Evolutionary conservation across 1,140 invertebrate species (phyloP), one percentile per base, ranked within the genome.

Genomic region (Drosophila nannoptera): DNA sequence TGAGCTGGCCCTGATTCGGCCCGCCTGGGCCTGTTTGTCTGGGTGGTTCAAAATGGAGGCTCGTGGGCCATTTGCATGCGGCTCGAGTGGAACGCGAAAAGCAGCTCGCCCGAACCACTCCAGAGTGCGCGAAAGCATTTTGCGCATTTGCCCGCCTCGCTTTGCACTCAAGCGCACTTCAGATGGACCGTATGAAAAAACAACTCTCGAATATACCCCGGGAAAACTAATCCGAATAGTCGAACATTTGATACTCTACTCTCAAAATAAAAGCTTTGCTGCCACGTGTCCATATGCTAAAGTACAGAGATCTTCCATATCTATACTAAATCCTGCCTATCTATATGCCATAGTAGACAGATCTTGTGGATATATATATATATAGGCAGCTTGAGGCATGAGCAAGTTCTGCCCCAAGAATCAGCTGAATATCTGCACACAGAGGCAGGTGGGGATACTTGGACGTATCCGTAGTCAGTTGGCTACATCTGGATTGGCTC

Each of bases 131-230:
- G 38, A 55, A 50, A 68, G 66, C 59, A 61, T 72, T 72, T 72
- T 72, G 69, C 69, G 58, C 69, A 72, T 72, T 72, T 72, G 43
- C 43, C 64, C 40, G 69, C 64, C 65, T 56, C 78, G 77, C 73
- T 80, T 80, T 72, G 64, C 68, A 55, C 68, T 78, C 38, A 74
- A 74, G 78, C 64, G 66, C 78, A 32, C 68, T 56, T 56, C 54
- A 56, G 2, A 35, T 16, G n/a, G 29, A 22, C 31, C 7, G 7
- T 46, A 46, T 22, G 11, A 43, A 32, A 9, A 16, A 14, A 43
- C 33, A 43, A 11, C 43, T 6, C 1, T 8, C 7, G n/a, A 29
- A 22, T 9, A 45, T 22, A 7, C 12, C 12, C 14, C 2, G 12
- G 2, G 9, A 40, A 38, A 16, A 7, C 22, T n/a, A 22, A 4